Conservation (phyloP, 2,888 invertebrate genomes). For the Lochmaea capreae region DNA sequence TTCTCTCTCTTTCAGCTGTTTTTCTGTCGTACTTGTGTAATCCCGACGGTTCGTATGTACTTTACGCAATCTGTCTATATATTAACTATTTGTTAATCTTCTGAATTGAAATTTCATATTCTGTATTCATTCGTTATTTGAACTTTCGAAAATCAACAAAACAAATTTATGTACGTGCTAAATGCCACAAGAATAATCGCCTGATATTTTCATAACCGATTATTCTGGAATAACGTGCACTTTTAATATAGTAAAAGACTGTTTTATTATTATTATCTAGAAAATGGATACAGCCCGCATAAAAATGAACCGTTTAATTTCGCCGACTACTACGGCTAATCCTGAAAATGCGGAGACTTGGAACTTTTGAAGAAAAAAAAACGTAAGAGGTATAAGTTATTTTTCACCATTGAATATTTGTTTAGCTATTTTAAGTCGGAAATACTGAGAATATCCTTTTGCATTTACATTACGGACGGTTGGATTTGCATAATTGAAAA, state of each 20-base stretch:
- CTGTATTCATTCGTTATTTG: conserved; percentile 3
- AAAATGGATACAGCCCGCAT: conserved; percentile 51
- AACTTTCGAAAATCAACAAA: conserved; percentile 53
- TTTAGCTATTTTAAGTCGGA: conserved; percentile 4
- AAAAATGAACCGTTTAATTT: conserved; percentile 58
- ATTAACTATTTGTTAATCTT: neutral
- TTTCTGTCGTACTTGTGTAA: no score
- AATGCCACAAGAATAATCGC: conserved; percentile 56
- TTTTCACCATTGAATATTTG: conserved; percentile 11
- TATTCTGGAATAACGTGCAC: conserved; percentile 61
- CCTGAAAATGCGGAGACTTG: conserved; percentile 15
- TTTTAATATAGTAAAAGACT: conserved; percentile 63
- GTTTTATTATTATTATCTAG: conserved; percentile 63
- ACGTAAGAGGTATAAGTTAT: conserved; percentile 19
- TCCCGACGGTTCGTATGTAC: no score
- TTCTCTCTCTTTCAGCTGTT: no score
- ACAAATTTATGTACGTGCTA: conserved; percentile 53
- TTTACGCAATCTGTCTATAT: no score
- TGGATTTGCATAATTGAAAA: conserved; percentile 1
- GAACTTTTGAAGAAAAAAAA: neutral
- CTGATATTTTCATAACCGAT: conserved; percentile 64
- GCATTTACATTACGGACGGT: neutral
- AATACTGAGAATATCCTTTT: conserved; percentile 1
- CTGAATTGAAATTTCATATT: neutral
- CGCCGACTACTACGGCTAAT: conserved; percentile 50